Base-by-base conservation (phyloP, 2,888 invertebrate species). In the Diadegma fenestrale region DNA sequence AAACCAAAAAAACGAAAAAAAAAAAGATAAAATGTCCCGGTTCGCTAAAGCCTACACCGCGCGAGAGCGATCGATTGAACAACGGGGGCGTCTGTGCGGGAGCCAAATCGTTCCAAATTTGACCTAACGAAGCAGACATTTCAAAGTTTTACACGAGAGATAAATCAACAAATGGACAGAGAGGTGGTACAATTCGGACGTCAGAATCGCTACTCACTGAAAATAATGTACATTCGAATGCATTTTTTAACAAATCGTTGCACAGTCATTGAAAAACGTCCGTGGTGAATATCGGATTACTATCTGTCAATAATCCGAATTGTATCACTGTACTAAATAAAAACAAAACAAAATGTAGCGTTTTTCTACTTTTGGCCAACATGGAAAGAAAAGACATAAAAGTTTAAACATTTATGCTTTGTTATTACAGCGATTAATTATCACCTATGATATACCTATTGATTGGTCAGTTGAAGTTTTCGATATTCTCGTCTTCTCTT, bases 391-490 rank as follows among this genome's bases (percentile, higher is more conserved):
- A 72, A 61, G 43, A 58, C 19, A 71, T 22, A 64, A 51, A 68
- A 30, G 19, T 68, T 45, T 22, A 80, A 71, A 51, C 63, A 45
- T 58, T 48, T 72, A 19, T 66, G 45, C 8, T 73, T 71, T 54
- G 66, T 80, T 61, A 71, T 64, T 54, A 75, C 26, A 75, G 69
- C 41, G 58, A 69, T 54, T 22, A 45, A 33, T 61, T 22, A 71
- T 71, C 69, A 63, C 43, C 22, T 51, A 63, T 48, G 63, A 8
- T 73, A 66, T 77, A 84, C 80, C 80, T 84, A 84, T 84, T 43
- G n/a, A 68, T 80, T 61, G 30, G 48, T 51, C 77, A 51, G 80
- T 61, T 73, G 84, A 12, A n/a, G 63, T 76, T 66, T 73, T 63
- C 63, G 78, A 75, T 37, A 75, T 66, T 78, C 64, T 63, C 73